Base-by-base conservation (phyloP, 2,888 invertebrate species). In the Caenorhabditis sp. region DNA sequence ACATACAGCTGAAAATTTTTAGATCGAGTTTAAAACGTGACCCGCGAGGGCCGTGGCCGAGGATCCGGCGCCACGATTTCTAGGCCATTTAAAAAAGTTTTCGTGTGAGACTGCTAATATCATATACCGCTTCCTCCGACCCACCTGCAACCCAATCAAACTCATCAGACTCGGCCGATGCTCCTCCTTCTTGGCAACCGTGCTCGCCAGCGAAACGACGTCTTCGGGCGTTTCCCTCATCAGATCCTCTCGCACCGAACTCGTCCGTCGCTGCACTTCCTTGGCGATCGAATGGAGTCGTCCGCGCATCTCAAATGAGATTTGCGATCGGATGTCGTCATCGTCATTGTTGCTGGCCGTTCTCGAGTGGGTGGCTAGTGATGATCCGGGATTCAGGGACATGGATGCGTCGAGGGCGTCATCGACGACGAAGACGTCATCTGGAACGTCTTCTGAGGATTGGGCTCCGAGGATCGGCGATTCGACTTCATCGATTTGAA, bases 271-370 rank as follows among this genome's bases (percentile, higher is more conserved):
- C 37, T 88, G 86, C 2, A 90, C 82, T 64, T 82, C 79, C 47
- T 84, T 85, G 24, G 87, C 89, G 26, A 89, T 77, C 18, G 82
- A 85, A 76, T 90, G 90, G 4, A 90, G 77, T 58, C 87, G 68
- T 69, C 88, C 89, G 37, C 85, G 70, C 85, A 90, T 87, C 13
- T 88, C 87, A 70, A 88, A 89, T 9, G 90, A 90, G 4, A 87
- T 69, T 37, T 84, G 86, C 6, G 81, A 81, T 22, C 32, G 56
- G n/a, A 86, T 71, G 20, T 86, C 84, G 18, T 84, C 86, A 15
- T 82, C 82, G 11, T n/a, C n/a, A n/a, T n/a, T n/a, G n/a, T n/a
- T n/a, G n/a, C n/a, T 15, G 2, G 9, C 40, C 32, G 9, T 32
- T 40, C 15, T 60, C 58, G 32, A 32, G 32, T 9, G 32, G 32